Evolutionary conservation across 2,888 invertebrate species (phyloP), one percentile per base, ranked within the genome.

Genomic region (Pristionchus fissidentatus): DNA sequence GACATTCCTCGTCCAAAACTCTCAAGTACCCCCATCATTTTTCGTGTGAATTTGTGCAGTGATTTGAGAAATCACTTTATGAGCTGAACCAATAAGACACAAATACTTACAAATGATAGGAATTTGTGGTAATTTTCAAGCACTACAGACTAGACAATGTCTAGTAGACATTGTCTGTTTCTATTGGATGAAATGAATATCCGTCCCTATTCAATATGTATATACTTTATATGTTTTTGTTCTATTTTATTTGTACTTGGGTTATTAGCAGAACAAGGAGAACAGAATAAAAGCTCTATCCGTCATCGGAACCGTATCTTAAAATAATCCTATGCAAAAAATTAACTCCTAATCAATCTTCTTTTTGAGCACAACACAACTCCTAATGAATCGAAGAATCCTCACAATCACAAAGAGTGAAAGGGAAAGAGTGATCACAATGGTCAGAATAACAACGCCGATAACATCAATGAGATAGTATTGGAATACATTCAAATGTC

Each of bases 401-500:
- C 35, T 62, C 32, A 62, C 35, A 62, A 62, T 15, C 3, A 5
- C 4, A 19, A 15, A 62, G 8, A 62, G 41, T 26, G 26, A 10
- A 41, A 73, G 41, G 41, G 26, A 10, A 4, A 73, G 10, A 41
- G 26, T 10, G 15, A 73, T 13, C 10, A 26, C 41, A 19, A 41
- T 26, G 26, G 70, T 22, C 38, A 73, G 26, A 73, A 73, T 7
- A 19, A 73, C 41, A n/a, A n/a, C 3, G 15, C 70, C 75, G 26
- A 75, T 46, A 26, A 75, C 46, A 41, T 75, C 75, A 46, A 75
- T 49, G 5, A 75, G 75, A 49, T 75, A 75, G 15, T 75, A 75
- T 29, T 75, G 75, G 46, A 75, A 75, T 26, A 46, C 26, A 32
- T 75, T 75, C 75, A 75, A 46, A 75, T 75, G 46, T 46, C 75